Evolutionary conservation across 2,113 vertebrate genomes (phyloP).

Genomic region (Rhineura floridana): DNA sequence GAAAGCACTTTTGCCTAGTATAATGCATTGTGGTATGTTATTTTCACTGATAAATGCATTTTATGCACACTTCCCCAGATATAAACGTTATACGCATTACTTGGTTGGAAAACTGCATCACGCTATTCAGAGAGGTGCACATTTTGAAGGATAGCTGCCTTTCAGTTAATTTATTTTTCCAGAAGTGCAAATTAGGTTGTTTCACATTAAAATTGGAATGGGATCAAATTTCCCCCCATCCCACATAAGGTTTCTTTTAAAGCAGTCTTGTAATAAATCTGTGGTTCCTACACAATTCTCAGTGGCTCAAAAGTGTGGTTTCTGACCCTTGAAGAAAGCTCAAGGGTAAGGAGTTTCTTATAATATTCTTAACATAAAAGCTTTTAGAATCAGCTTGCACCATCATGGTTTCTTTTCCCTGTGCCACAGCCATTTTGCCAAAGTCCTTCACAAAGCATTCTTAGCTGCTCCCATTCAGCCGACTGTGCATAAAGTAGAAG

Average conservation of each 20-base stretch:
- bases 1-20: too few relatives aligned
- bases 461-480: background rate
- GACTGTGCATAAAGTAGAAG: constrained; percentile 8
- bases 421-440: background rate
- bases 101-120: too few relatives aligned
- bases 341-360: background rate
- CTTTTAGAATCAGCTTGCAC: background rate
- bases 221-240: too few relatives aligned
- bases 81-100: too few relatives aligned
- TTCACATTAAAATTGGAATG: too few relatives aligned
- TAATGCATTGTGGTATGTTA: too few relatives aligned
- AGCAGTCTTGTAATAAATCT: background rate
- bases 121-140: too few relatives aligned
- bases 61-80: too few relatives aligned
- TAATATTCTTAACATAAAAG: background rate
- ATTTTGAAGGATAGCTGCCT: background rate
- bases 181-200: too few relatives aligned
- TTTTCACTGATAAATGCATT: too few relatives aligned
- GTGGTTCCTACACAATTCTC: background rate
- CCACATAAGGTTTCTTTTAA: too few relatives aligned
- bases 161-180: too few relatives aligned
- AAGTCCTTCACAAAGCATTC: background rate
- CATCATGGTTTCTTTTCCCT: background rate
- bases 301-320: background rate
- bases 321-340: background rate